A percentile compares a stretch with the other conserved stretches of the same genome.
Conservation (phyloP, 1,140 invertebrate species). For the Episyrphus balteatus region DNA sequence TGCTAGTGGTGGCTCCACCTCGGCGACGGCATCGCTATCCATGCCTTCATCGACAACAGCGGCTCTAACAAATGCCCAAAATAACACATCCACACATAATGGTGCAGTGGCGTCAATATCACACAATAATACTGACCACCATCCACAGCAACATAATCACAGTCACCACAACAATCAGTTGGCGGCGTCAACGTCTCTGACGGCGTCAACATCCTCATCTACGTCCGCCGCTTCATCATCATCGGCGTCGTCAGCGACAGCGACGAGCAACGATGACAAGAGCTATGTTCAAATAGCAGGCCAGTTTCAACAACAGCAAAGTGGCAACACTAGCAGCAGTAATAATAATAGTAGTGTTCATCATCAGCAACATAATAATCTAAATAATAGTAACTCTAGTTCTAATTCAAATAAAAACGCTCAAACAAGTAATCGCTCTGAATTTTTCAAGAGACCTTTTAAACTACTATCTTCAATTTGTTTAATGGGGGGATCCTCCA, state of each 20-base stretch:
- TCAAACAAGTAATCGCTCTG: slow-evolving; percentile 2
- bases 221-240: slow-evolving; percentile 11
- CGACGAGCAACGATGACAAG: slow-evolving; percentile 10
- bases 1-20: slow-evolving; percentile 1
- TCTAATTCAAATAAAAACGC: slow-evolving; percentile 17
- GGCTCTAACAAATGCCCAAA: slow-evolving; percentile 16
- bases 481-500: slow-evolving; percentile 1
- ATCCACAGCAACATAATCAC: neutral
- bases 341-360: slow-evolving; percentile 1
- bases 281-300: slow-evolving; percentile 10
- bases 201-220: slow-evolving; percentile 12
- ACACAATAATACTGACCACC: no score
- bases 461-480: no score
- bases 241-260: slow-evolving; percentile 6
- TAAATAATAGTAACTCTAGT: slow-evolving; percentile 6
- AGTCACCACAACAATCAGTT: neutral
- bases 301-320: slow-evolving; percentile 3
- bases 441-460: no score
- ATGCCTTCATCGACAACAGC: slow-evolving; percentile 1
- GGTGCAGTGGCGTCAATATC: neutral
- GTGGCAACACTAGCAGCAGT: neutral
- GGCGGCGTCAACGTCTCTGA: slow-evolving; percentile 4
- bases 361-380: slow-evolving; percentile 13
- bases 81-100: neutral
- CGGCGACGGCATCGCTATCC: neutral